phyloP scores from a whole-genome alignment of 1,140 invertebrate species.

The Eupristina koningsbergeri region DNA sequence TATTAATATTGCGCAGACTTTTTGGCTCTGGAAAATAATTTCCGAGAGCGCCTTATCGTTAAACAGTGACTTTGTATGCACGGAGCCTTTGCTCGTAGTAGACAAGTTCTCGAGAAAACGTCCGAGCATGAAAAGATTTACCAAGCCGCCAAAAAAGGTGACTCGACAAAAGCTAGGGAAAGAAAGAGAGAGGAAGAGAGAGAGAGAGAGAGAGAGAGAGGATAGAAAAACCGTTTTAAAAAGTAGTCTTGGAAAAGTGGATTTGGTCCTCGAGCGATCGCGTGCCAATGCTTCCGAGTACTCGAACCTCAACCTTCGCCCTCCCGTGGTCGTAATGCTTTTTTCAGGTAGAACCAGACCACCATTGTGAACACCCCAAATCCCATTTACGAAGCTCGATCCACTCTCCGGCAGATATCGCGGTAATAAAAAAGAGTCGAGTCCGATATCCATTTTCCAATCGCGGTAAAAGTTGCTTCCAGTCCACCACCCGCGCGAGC shows the following conservation, averaged over 20 bases:
- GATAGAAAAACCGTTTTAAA: not conserved
- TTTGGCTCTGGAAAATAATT: not conserved
- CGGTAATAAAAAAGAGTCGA: not conserved
- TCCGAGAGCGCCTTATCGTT: not conserved
- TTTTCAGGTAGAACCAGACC: not conserved
- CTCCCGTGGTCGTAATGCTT: constrained; percentile 6
- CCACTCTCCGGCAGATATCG: too few species aligned
- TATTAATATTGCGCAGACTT: not conserved
- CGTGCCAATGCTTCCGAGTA: not conserved
- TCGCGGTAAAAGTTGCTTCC: not conserved
- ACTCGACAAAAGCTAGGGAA: not conserved
- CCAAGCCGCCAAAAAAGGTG: not conserved
- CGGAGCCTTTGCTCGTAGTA: not conserved
- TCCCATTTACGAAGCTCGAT: not conserved
- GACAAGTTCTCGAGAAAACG: not conserved
- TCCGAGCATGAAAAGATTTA: not conserved
- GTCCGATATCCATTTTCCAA: not conserved
- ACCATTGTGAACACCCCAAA: not conserved
- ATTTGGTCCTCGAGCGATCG: not conserved
- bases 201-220: not conserved
- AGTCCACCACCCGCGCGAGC: not conserved
- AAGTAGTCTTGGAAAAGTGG: constrained; percentile 9
- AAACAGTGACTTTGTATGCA: not conserved
- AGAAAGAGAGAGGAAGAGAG: not conserved
- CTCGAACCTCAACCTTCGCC: constrained; percentile 1